Base-by-base conservation (phyloP, 2,113 vertebrate species). In the Phyllopteryx taeniolatus region DNA sequence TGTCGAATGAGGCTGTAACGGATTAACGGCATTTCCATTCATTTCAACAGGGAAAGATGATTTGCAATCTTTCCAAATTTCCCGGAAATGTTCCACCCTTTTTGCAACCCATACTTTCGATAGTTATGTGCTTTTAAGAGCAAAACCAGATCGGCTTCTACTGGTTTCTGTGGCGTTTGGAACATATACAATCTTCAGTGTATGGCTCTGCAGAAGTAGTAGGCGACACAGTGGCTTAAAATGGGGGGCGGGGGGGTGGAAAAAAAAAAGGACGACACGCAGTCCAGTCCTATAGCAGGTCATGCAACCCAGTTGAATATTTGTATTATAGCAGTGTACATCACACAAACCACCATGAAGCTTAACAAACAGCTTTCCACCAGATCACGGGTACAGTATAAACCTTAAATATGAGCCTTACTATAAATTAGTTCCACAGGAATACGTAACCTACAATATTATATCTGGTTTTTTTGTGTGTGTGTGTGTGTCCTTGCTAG, bases 321-420 rank as follows among this genome's bases (percentile, higher is more conserved):
- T 44, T 79, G 57, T 68, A 66, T 65, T 68, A 11, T 43, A 56
- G 61, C 43, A 5, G 49, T 53, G 1, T 46, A 47, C 6, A 64
- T 12, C 71, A 31, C 46, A 68, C 49, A 46, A 44, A 47, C 3
- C 8, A 43, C 33, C 33, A 69, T 42, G 20, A 67, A 79, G 73
- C 54, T 71, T 46, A 51, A 35, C 65, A 76, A 67, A 59, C 69
- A 75, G 33, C 54, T 72, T 71, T 68, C 74, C 65, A 75, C 31
- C 7, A 67, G 63, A 66, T 75, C 76, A 6, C 43, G 39, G 10
- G 15, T 63, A 35, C 14, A 42, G 8, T 11, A 12, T 44, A 20
- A 64, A 10, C 39, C 35, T 43, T 15, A 44, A 44, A 65, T 35
- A 35, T 39, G 59, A 61, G 31, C 59, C 59, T 35, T 35, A 33